Evolutionary conservation across 2,797 vertebrate species (phyloP).

Genomic region (Acanthornis magna): DNA sequence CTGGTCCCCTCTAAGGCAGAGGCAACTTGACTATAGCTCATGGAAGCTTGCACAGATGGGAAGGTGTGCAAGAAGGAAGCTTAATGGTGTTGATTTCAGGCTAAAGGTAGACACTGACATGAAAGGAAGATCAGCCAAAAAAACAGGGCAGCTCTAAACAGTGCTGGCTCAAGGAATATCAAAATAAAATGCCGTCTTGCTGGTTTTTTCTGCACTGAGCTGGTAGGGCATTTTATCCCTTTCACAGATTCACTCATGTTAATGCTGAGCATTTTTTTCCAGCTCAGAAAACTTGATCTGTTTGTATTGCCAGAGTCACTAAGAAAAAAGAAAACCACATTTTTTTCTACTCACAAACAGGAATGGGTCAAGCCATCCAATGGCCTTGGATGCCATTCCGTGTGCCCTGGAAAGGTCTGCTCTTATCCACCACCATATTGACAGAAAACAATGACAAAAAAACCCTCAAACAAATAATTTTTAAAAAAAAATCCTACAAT

Average conservation of each 20-base stretch:
- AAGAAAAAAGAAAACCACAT: too few species aligned
- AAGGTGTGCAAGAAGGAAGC: background rate
- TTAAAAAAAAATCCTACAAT: too few species aligned
- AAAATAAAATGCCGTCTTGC: background rate
- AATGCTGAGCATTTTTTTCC: too few species aligned
- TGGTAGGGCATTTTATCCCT: too few species aligned
- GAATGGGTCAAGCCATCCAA: background rate
- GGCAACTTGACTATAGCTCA: background rate
- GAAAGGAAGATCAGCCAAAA: background rate
- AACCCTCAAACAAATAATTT: accelerated
- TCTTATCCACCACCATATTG: background rate
- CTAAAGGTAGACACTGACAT: background rate
- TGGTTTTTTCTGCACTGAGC: background rate
- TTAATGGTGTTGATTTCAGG: background rate
- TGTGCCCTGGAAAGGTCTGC: background rate
- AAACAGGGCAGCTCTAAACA: accelerated
- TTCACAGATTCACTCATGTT: too few species aligned
- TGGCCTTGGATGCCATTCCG: too few species aligned
- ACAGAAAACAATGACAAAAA: background rate
- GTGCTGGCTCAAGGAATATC: background rate
- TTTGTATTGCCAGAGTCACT: too few species aligned
- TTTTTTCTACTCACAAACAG: background rate
- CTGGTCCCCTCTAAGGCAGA: background rate
- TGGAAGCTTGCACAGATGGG: background rate
- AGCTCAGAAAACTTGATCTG: too few species aligned